phyloP scores from a whole-genome alignment of 64 coral and sea anemone genomes.

The Hydrozoanthus tunicans region DNA sequence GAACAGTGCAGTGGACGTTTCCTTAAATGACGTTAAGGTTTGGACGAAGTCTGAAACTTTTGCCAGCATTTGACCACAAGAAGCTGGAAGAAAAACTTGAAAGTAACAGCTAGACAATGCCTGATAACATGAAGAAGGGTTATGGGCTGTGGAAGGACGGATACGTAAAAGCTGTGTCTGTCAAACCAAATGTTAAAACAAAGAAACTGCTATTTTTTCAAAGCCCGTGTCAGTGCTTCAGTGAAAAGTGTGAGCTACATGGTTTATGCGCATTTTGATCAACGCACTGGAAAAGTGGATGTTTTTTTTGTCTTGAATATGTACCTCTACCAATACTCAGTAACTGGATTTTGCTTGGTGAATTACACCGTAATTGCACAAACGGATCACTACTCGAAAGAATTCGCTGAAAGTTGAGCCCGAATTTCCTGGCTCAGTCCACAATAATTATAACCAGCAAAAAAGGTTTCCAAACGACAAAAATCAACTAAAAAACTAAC shows the following conservation, averaged over 20 bases:
- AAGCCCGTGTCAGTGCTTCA: constrained; percentile 38
- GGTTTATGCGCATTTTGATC: constrained; percentile 40
- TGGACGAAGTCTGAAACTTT: constrained; percentile 8
- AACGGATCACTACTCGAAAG: too few relatives aligned
- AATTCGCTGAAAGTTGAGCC: too few relatives aligned
- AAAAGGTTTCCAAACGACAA: too few relatives aligned
- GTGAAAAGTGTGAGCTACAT: constrained; percentile 37
- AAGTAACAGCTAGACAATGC: constrained; percentile 4
- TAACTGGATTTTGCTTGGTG: too few relatives aligned
- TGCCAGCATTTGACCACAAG: constrained; percentile 20
- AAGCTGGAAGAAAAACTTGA: not conserved
- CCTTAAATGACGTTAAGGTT: not conserved
- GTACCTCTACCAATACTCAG: too few relatives aligned
- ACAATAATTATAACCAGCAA: too few relatives aligned
- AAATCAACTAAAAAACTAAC: too few relatives aligned
- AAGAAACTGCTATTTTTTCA: constrained; percentile 12
- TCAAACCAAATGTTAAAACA: constrained; percentile 28
- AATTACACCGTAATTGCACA: too few relatives aligned
- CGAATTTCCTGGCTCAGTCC: too few relatives aligned
- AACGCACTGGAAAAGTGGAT: not conserved
- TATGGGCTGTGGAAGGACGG: constrained; percentile 19
- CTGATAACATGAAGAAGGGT: constrained; percentile 12
- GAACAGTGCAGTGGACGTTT: constrained; percentile 1
- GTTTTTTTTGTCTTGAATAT: too few relatives aligned
- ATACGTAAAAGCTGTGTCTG: not conserved